Percentiles rank a stretch among this genome's conserved stretches.
These are phyloP conservation scores for Trochalopteron elliotii DNA, from an alignment of 2,113 vertebrate genomes.

Conservation along the genomic window DNA sequence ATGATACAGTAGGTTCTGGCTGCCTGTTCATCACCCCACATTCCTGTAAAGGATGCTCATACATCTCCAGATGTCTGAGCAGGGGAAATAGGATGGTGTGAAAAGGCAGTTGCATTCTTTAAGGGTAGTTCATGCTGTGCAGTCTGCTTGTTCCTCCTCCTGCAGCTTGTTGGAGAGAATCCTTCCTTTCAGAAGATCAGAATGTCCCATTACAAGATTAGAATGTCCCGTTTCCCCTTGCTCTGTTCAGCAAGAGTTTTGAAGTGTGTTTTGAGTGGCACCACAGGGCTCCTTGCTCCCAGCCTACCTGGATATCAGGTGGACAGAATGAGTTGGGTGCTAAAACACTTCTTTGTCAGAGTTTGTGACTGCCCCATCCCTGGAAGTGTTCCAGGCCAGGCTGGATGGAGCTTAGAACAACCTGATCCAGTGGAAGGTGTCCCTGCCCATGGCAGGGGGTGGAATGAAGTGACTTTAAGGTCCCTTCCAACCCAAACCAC, in stretches of 20 bases:
- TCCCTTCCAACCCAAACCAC: background rate
- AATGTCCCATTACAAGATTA: background rate
- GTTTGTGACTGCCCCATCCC: background rate
- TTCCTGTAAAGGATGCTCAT: background rate
- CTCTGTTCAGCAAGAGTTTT: background rate
- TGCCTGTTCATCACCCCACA: background rate
- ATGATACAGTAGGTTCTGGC: constrained; percentile 84
- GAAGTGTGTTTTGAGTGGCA: background rate
- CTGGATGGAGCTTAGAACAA: background rate
- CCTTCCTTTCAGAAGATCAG: background rate
- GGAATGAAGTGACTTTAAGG: background rate
- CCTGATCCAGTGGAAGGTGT: background rate
- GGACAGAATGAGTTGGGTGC: background rate
- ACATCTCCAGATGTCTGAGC: background rate
- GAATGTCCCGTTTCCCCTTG: background rate
- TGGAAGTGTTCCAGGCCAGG: background rate
- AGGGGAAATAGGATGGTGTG: background rate
- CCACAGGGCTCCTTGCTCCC: background rate
- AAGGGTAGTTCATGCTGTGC: background rate
- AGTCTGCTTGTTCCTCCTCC: background rate
- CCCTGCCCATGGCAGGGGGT: background rate
- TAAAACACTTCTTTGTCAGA: background rate
- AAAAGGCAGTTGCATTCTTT: background rate
- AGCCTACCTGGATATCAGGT: background rate
- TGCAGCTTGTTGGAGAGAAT: background rate